Percentiles rank a stretch among this genome's conserved stretches.
These are phyloP conservation scores for Diarsia mendica DNA, from an alignment of 2,888 invertebrate genomes.

Conservation along the genomic window DNA sequence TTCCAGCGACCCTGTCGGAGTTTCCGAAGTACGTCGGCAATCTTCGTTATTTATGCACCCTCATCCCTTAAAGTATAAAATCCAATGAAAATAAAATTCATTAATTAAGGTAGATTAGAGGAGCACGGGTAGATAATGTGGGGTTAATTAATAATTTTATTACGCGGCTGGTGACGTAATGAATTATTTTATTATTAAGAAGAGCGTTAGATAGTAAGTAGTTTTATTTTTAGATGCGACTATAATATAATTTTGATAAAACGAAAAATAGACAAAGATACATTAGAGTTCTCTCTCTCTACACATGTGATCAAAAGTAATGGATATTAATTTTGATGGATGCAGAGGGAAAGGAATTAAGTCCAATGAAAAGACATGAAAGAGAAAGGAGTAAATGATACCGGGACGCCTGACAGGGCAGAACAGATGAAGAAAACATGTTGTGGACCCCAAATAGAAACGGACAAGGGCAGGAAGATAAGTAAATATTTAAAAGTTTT, in stretches of 20 bases:
- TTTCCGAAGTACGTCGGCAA: conserved; percentile 47
- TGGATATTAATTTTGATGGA: too few species aligned
- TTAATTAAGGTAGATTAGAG: conserved; percentile 33
- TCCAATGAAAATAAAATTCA: conserved; percentile 57
- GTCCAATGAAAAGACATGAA: too few species aligned
- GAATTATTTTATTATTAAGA: background rate
- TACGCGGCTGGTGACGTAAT: background rate
- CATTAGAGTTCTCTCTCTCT: too few species aligned
- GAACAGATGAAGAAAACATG: too few species aligned
- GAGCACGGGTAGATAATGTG: conserved; percentile 25
- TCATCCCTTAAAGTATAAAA: conserved; percentile 48
- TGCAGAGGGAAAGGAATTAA: too few species aligned
- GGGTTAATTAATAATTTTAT: conserved; percentile 34
- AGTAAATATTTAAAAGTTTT: background rate
- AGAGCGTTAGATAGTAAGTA: background rate
- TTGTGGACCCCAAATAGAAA: too few species aligned
- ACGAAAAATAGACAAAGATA: too few species aligned
- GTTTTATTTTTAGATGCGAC: background rate
- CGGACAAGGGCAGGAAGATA: too few species aligned
- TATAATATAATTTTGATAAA: too few species aligned
- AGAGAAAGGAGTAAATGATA: too few species aligned
- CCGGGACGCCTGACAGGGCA: too few species aligned
- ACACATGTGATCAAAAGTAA: too few species aligned
- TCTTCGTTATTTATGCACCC: conserved; percentile 60
- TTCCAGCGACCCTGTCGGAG: conserved; percentile 19